A percentile compares a stretch with the other conserved stretches of the same genome.
Evolutionary conservation across 2,113 vertebrate genomes (phyloP).

Genomic region (Tetrax tetrax): DNA sequence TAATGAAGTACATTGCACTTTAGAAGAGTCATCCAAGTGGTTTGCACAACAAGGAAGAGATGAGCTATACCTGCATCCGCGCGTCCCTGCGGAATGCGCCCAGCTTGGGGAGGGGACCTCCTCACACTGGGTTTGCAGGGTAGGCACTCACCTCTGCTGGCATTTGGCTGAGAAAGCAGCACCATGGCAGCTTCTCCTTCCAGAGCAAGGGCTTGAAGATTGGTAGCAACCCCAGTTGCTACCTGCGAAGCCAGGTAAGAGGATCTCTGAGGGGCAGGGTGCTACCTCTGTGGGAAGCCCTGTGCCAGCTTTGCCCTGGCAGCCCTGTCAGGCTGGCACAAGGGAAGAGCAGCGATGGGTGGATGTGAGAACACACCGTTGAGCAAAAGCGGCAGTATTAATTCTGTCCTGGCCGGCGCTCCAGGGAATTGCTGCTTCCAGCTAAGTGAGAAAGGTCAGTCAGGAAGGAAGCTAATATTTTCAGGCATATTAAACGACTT

Average conservation of each 20-base stretch:
- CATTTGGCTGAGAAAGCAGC: not conserved
- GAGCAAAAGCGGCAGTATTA: not conserved
- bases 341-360: not conserved
- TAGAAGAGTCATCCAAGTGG: not conserved
- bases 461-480: not conserved
- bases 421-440: not conserved
- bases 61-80: not conserved
- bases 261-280: not conserved
- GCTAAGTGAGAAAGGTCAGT: not conserved
- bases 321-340: not conserved
- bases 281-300: not conserved
- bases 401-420: not conserved
- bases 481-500: not conserved
- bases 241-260: not conserved
- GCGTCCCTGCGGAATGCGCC: not conserved
- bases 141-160: not conserved
- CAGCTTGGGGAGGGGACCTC: not conserved
- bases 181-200: not conserved
- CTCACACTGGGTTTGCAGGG: not conserved
- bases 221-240: no score
- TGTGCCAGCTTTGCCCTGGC: not conserved
- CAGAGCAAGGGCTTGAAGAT: not conserved
- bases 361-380: rapidly evolving
- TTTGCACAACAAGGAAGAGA: not conserved
- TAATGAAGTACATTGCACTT: not conserved